These are phyloP conservation scores for Trissolcus basalis DNA, from an alignment of 1,140 invertebrate species.

Conservation along the genomic window DNA sequence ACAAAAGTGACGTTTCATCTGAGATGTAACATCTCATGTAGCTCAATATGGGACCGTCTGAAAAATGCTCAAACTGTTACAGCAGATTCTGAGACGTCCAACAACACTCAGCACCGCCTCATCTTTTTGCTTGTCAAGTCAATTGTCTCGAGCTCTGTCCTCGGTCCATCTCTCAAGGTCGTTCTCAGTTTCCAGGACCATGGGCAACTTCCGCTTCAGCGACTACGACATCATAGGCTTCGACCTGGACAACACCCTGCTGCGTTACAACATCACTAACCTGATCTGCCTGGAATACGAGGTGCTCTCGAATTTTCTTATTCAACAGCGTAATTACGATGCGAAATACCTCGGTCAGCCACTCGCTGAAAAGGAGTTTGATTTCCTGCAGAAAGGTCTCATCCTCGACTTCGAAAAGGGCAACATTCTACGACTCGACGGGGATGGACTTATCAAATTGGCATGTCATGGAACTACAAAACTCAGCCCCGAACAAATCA, in stretches of 20 bases:
- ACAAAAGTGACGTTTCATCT: too few species aligned
- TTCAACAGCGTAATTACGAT: slow-evolving; percentile 80
- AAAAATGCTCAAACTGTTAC: too few species aligned
- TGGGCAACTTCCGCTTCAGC: slow-evolving; percentile 75
- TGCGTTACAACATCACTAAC: slow-evolving; percentile 81
- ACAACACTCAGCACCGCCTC: too few species aligned
- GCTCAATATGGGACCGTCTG: too few species aligned
- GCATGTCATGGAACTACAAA: slow-evolving; percentile 83
- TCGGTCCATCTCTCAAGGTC: neutral
- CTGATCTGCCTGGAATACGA: slow-evolving; percentile 81
- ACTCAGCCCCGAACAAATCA: slow-evolving; percentile 79
- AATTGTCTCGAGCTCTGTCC: too few species aligned
- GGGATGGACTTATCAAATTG: slow-evolving; percentile 80
- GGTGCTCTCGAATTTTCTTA: slow-evolving; percentile 79
- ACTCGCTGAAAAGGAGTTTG: slow-evolving; percentile 76
- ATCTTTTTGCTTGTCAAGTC: too few species aligned
- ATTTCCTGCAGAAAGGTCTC: slow-evolving; percentile 85
- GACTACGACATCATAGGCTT: slow-evolving; percentile 89
- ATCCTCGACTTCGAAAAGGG: slow-evolving; percentile 85
- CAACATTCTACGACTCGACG: slow-evolving; percentile 82
- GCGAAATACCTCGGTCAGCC: slow-evolving; percentile 75
- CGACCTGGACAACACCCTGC: slow-evolving; percentile 86
- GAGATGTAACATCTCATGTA: too few species aligned
- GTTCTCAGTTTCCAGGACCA: slow-evolving; percentile 36
- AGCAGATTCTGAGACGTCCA: too few species aligned